Conservation (phyloP, 1,140 invertebrate species). For the Himalopsyche phryganea region DNA sequence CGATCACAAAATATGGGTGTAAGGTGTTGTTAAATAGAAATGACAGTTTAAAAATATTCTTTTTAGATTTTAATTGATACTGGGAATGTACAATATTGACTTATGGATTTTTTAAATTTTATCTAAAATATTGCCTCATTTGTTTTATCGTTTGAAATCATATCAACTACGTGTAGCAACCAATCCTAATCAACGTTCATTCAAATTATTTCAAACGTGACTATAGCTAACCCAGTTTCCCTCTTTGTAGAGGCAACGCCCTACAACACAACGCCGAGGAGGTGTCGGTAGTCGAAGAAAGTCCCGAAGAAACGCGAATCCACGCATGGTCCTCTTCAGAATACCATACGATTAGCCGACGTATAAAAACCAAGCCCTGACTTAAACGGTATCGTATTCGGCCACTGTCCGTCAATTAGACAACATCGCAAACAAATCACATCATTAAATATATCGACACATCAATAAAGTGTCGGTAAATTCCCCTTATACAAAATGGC, state of each 20-base stretch:
- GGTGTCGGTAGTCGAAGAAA: too few species aligned
- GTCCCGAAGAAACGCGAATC: too few species aligned
- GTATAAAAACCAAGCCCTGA: constrained; percentile 53
- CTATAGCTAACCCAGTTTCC: constrained; percentile 20
- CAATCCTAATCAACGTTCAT: constrained; percentile 2
- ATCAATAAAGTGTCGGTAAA: neutral
- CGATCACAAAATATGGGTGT: too few species aligned
- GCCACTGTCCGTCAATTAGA: constrained; percentile 41
- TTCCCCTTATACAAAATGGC: neutral
- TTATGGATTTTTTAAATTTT: too few species aligned
- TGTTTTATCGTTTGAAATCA: too few species aligned
- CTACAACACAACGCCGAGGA: neutral
- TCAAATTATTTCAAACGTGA: constrained; percentile 21
- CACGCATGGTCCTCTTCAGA: constrained; percentile 18
- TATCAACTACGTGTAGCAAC: too few species aligned
- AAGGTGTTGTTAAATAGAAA: too few species aligned
- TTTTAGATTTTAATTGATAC: too few species aligned
- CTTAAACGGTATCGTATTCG: constrained; percentile 48
- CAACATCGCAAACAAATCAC: constrained; percentile 37
- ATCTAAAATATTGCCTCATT: too few species aligned
- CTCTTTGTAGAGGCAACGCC: constrained; percentile 7
- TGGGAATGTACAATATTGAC: too few species aligned
- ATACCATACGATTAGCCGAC: constrained; percentile 52
- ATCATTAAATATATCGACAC: neutral
- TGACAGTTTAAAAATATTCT: too few species aligned